Conservation (phyloP, 2,888 invertebrate genomes). For the Drosophila atripex region DNA sequence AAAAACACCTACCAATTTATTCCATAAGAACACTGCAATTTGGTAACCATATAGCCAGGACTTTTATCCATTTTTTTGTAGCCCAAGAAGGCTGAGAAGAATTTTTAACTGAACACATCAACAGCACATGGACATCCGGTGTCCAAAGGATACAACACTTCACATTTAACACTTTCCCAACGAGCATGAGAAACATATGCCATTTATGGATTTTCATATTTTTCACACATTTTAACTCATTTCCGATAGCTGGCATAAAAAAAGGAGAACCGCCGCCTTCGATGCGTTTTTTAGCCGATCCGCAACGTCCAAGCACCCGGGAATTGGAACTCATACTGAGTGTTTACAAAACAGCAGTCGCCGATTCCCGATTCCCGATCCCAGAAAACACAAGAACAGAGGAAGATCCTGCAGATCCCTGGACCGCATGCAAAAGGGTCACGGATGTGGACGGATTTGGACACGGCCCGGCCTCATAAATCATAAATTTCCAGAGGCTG, state of each 20-base stretch:
- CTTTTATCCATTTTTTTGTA: neutral
- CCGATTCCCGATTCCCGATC: conserved; percentile 43
- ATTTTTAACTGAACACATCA: conserved; percentile 7
- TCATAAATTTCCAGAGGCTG: conserved; percentile 78
- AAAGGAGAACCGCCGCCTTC: conserved; percentile 15
- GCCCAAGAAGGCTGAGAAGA: neutral
- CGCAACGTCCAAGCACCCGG: conserved; percentile 75
- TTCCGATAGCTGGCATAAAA: conserved; percentile 26
- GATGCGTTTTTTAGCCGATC: conserved; percentile 56
- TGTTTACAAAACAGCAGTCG: conserved; percentile 81
- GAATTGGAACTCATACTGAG: conserved; percentile 81
- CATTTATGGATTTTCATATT: conserved; percentile 29
- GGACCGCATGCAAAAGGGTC: conserved; percentile 76
- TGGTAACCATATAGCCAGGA: neutral
- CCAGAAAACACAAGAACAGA: conserved; percentile 23
- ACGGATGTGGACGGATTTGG: conserved; percentile 47
- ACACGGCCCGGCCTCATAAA: conserved; percentile 75
- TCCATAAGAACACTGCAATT: neutral
- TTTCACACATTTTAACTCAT: conserved; percentile 50
- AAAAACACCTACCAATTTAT: neutral
- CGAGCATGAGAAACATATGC: conserved; percentile 30
- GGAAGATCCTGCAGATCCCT: conserved; percentile 46
- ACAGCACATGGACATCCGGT: conserved; percentile 12
- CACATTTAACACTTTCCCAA: conserved; percentile 23
- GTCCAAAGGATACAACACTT: conserved; percentile 8